Evolutionary conservation across 2,888 invertebrate species (phyloP).

Genomic region (Drosophila anomelani): DNA sequence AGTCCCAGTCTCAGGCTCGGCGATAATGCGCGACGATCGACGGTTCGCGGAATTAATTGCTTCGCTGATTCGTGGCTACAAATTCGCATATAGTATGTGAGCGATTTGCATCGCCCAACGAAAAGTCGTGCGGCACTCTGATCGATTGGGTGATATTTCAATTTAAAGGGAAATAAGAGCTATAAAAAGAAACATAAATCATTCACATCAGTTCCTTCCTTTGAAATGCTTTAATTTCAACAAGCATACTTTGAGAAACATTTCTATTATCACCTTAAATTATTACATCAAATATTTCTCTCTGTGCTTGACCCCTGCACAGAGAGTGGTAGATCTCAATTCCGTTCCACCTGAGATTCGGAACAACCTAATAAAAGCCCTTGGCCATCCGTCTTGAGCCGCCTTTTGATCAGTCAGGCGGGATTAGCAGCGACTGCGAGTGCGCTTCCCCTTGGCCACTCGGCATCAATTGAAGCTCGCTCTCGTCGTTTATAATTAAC

Average conservation of each 20-base stretch:
- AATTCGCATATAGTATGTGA: conserved; percentile 61
- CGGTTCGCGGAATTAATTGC: conserved; percentile 73
- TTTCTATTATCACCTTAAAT: no score
- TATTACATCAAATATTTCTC: neutral
- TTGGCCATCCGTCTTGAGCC: conserved; percentile 47
- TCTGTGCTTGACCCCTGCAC: conserved; percentile 23
- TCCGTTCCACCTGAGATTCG: conserved; percentile 42
- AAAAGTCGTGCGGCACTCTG: conserved; percentile 55
- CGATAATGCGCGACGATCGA: conserved; percentile 76
- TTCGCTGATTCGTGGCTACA: conserved; percentile 64
- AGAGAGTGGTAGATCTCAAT: conserved; percentile 35
- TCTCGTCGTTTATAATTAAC: conserved; percentile 81
- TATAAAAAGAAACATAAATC: neutral
- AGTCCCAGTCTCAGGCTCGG: neutral
- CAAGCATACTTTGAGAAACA: neutral
- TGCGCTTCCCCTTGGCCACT: conserved; percentile 30
- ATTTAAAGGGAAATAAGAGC: neutral
- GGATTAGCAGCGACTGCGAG: conserved; percentile 61
- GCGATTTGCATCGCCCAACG: conserved; percentile 57
- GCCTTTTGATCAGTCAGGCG: conserved; percentile 75
- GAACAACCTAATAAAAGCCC: conserved; percentile 51
- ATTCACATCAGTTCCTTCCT: neutral
- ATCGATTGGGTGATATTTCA: neutral
- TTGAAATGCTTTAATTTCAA: neutral
- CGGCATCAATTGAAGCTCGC: conserved; percentile 52